These are phyloP conservation scores for Sorex araneus DNA, from an alignment of 2,113 vertebrate genomes.

Conservation along the genomic window DNA sequence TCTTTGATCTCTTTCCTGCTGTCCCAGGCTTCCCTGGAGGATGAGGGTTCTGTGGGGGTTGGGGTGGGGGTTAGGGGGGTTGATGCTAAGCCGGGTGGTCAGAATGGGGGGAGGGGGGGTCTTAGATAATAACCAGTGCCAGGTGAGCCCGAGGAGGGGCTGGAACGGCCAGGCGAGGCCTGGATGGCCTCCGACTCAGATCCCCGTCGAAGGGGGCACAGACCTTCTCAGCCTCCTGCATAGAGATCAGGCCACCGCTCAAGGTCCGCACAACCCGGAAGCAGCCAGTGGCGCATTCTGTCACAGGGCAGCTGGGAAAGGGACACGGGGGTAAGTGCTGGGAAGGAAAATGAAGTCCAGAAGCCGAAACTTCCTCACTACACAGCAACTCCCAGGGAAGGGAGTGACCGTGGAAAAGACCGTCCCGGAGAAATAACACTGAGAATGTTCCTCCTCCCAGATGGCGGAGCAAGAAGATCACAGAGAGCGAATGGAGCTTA, in stretches of 20 bases:
- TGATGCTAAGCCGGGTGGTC: not conserved
- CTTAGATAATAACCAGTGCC: not conserved
- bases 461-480: not conserved
- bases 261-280: not conserved
- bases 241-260: no score
- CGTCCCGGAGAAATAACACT: not conserved
- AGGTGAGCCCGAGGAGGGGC: not conserved
- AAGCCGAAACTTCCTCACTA: not conserved
- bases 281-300: not conserved
- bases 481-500: not conserved
- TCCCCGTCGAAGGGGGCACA: not conserved
- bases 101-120: not conserved
- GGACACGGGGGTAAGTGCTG: not conserved
- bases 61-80: not conserved
- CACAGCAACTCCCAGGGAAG: not conserved
- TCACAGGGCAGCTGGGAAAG: not conserved
- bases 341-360: not conserved
- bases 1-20: conserved; percentile 59
- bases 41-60: not conserved
- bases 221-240: no score
- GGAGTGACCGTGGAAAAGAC: not conserved
- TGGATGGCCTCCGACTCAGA: not conserved
- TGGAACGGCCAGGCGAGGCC: not conserved
- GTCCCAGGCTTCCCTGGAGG: not conserved
- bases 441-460: not conserved